Base-by-base conservation (phyloP, 2,888 invertebrate species). In the Phragmatobia fuliginosa region DNA sequence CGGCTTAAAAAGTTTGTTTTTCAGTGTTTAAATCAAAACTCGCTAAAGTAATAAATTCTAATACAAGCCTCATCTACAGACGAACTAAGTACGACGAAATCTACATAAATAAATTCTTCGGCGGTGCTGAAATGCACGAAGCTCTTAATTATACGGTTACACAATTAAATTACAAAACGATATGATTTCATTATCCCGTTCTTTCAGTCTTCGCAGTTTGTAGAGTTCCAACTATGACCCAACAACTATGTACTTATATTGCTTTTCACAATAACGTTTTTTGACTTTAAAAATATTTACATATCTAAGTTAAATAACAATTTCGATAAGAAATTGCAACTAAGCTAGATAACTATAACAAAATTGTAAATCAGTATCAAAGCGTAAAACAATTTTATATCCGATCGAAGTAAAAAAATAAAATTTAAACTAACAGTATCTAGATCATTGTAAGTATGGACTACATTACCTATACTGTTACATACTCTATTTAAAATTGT, bases 161-260 rank as follows among this genome's bases (percentile, higher is more conserved):
- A 89, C 87, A 92, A 92, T 84, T 92, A 92, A 92, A 91, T 90
- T 94, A 94, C 92, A 94, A 94, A 95, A 94, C 92, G 93, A 95
- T 94, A 94, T 94, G 94, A 94, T 92, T 92, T 92, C 89, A 90
- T 90, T 92, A 91, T 91, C 92, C 91, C 91, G 88, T 91, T 93
- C 93, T 86, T 91, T 95, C 94, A 95, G 94, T 95, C 94, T 95
- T 95, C 91, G 89, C 91, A 91, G 91, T 92, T 93, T 92, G 90
- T 91, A 91, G 90, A 92, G 90, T 92, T 93, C 91, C 92, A 91
- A 91, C 90, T 92, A 92, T 91, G 89, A 90, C 88, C 90, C 93
- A 91, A 91, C 91, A 91, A 91, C 88, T 91, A 91, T 87, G 84
- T 88, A 87, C 85, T 89, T 89, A 90, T 83, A 92, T 92, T 91